Base-by-base conservation (phyloP, 1,140 invertebrate species). In the Arctopsyche grandis region DNA sequence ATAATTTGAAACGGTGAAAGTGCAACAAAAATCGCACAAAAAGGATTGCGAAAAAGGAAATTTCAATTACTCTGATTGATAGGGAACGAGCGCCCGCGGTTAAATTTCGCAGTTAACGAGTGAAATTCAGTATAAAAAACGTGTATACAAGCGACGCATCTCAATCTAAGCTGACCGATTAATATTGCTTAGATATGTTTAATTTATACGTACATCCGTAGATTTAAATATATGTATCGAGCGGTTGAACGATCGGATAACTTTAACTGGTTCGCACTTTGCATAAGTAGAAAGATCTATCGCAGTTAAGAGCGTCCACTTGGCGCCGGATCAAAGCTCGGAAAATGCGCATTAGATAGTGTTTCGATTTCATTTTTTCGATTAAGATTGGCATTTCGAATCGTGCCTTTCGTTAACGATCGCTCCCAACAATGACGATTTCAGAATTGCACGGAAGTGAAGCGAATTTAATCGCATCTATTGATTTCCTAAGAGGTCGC, bases 11-110 rank as follows among this genome's bases (percentile, higher is more conserved):
- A 60, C 7, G 26, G 63, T 66, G 63, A 66, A 66, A 66, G 63
- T 22, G 63, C 9, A 38, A 26, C 24, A 66, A 66, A 66, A 66
- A 66, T 66, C 22, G 63, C 26, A 66, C 63, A 66, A 66, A 52
- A 66, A 66, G 63, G 63, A 66, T 14, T 26, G 26, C 63, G 21
- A 10, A 24, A 4, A 12, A 22, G 26, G 63, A 66, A 66, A 66
- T 66, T 66, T 66, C 63, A 66, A 66, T 66, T 66, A 66, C 63
- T 66, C 22, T 66, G 63, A 66, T 66, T 66, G 63, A 66, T 66
- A 66, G 63, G 22, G 21, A 38, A 22, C 63, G 24, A 66, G 24
- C 14, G 63, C 63, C 63, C 63, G 63, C 63, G 63, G 63, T 22
- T 66, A 66, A 66, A 66, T 66, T 66, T 66, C 63, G 63, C 63